Percentiles rank a stretch among this genome's conserved stretches.
Evolutionary conservation across 2,888 invertebrate species (phyloP).

Genomic region (Drosophila flavopinicola): DNA sequence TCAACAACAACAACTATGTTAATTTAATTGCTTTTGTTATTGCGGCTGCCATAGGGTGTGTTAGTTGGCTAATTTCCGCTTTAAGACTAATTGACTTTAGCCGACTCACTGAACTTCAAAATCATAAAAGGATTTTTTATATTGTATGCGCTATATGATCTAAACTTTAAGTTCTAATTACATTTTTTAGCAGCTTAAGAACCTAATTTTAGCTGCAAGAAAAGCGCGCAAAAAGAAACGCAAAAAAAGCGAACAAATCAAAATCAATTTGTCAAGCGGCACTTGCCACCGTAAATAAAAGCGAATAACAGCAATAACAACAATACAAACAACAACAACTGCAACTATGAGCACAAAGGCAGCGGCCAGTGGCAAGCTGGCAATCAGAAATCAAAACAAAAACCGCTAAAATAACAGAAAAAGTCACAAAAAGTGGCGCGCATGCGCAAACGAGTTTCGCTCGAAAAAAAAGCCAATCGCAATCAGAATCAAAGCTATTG

Average conservation of each 20-base stretch:
- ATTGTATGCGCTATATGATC: too few species aligned
- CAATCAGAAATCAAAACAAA: conserved; percentile 80
- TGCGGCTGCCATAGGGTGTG: conserved; percentile 28
- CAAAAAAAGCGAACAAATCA: conserved; percentile 55
- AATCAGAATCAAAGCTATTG: conserved; percentile 38
- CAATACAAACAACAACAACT: conserved; percentile 26
- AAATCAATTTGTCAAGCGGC: conserved; percentile 77
- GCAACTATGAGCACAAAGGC: conserved; percentile 21
- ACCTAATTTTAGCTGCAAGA: neutral
- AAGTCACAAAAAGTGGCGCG: conserved; percentile 68
- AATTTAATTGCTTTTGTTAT: conserved; percentile 41
- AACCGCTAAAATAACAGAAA: conserved; percentile 78
- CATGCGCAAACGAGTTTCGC: conserved; percentile 73
- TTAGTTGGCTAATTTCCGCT: conserved; percentile 50
- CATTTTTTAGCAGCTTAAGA: too few species aligned
- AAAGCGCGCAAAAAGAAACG: conserved; percentile 15
- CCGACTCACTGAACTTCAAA: neutral
- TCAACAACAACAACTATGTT: conserved; percentile 27
- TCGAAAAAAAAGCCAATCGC: conserved; percentile 6
- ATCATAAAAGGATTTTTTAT: neutral
- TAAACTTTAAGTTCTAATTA: too few species aligned
- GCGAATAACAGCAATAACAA: conserved; percentile 46
- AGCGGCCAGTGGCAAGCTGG: conserved; percentile 49
- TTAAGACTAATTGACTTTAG: conserved; percentile 20
- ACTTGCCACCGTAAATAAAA: conserved; percentile 76